phyloP scores from a whole-genome alignment of 2,888 invertebrate genomes.

The Notodonta ziczac region DNA sequence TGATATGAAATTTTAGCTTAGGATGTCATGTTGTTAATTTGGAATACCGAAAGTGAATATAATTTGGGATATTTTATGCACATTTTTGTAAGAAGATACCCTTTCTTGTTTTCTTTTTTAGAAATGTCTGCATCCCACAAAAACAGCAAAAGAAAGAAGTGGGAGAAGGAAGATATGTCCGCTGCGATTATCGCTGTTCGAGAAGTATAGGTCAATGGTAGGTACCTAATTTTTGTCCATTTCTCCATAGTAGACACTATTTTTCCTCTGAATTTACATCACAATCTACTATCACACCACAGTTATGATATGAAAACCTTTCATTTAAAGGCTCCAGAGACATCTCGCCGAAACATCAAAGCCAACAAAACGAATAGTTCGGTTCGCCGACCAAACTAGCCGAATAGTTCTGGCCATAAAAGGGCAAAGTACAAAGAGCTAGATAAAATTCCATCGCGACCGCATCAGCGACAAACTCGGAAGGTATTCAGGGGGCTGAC shows the following conservation, averaged over 20 bases:
- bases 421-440: slow-evolving; percentile 81
- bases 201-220: background rate
- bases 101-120: no score
- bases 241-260: background rate
- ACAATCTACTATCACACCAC: no score
- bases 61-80: no score
- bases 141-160: no score
- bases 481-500: slow-evolving; percentile 76
- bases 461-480: slow-evolving; percentile 80
- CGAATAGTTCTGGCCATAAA: slow-evolving; percentile 77
- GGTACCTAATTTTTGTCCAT: background rate
- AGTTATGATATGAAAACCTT: slow-evolving; percentile 1
- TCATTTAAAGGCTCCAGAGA: slow-evolving; percentile 20
- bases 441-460: slow-evolving; percentile 80
- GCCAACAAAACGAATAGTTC: slow-evolving; percentile 69
- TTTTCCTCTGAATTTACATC: slow-evolving; percentile 1
- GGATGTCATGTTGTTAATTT: no score
- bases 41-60: no score
- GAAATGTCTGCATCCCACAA: no score
- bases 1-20: no score
- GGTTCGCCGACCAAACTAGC: slow-evolving; percentile 72
- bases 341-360: slow-evolving; percentile 60
- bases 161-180: no score
- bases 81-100: no score
- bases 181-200: no score